Percentiles rank a stretch among this genome's conserved stretches.
Conservation (phyloP, 2,888 invertebrate species). For the Lapara coniferarum region DNA sequence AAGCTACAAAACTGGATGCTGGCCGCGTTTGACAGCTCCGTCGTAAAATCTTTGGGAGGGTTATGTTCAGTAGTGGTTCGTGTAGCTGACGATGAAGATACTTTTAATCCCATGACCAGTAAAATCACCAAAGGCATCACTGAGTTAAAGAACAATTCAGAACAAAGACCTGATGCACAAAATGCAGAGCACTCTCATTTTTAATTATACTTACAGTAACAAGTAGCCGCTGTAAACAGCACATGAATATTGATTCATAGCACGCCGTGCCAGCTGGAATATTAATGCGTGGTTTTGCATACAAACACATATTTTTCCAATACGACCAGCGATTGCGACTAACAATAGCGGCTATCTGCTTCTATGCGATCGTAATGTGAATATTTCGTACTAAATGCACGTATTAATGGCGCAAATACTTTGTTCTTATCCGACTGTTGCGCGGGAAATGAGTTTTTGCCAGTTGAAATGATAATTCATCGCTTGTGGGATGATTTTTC, state of each 20-base stretch:
- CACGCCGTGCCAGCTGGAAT: conserved; percentile 53
- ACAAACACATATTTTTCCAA: conserved; percentile 70
- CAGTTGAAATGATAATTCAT: no score
- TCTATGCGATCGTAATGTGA: conserved; percentile 49
- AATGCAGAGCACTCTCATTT: neutral
- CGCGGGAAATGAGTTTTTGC: conserved; percentile 5
- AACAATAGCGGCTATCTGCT: conserved; percentile 63
- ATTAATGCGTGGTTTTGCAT: conserved; percentile 72
- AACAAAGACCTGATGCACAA: neutral
- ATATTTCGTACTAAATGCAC: conserved; percentile 24
- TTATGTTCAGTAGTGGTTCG: no score
- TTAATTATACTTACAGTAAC: conserved; percentile 19
- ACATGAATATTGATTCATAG: conserved; percentile 69
- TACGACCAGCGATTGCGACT: conserved; percentile 41
- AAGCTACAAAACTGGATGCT: no score
- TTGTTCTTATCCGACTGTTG: conserved; percentile 18
- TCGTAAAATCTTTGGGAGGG: no score
- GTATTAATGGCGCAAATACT: conserved; percentile 25
- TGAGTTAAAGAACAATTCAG: neutral
- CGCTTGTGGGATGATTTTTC: no score
- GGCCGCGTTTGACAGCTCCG: no score
- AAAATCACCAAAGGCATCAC: neutral
- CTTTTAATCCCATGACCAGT: no score
- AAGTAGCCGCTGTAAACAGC: conserved; percentile 12
- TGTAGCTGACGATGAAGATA: no score